phyloP scores from a whole-genome alignment of 1,140 invertebrate species.

The Callitettix versicolor region DNA sequence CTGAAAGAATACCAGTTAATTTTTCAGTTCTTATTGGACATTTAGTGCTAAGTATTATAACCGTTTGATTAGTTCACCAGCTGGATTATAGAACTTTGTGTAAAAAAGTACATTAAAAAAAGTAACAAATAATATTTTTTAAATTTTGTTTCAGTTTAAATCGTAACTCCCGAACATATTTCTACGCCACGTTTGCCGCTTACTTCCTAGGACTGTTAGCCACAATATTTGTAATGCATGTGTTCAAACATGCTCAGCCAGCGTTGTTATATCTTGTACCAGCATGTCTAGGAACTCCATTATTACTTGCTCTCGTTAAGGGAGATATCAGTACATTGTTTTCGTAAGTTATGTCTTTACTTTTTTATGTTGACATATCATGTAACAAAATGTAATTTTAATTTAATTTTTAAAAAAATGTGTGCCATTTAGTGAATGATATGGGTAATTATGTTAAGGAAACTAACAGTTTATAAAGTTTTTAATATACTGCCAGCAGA shows the following conservation, averaged over 20 bases:
- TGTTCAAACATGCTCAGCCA: constrained; percentile 98
- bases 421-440: background rate
- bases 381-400: background rate
- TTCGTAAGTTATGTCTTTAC: constrained; percentile 54
- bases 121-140: no score
- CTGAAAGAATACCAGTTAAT: background rate
- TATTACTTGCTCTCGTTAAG: constrained; percentile 73
- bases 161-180: constrained; percentile 81
- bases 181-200: constrained; percentile 85
- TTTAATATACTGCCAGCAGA: no score
- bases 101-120: background rate
- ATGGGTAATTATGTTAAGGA: no score
- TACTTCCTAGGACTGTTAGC: constrained; percentile 88
- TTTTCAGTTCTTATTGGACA: no score
- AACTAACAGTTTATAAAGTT: no score
- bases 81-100: no score
- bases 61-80: no score
- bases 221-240: constrained; percentile 96
- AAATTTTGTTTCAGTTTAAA: constrained; percentile 54
- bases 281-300: constrained; percentile 81
- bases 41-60: no score
- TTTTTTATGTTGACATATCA: background rate
- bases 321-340: constrained; percentile 88
- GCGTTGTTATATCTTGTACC: constrained; percentile 96
- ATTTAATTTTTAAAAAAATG: background rate